These are phyloP conservation scores for Proales similis DNA, from an alignment of 1,140 invertebrate species.

Conservation along the genomic window DNA sequence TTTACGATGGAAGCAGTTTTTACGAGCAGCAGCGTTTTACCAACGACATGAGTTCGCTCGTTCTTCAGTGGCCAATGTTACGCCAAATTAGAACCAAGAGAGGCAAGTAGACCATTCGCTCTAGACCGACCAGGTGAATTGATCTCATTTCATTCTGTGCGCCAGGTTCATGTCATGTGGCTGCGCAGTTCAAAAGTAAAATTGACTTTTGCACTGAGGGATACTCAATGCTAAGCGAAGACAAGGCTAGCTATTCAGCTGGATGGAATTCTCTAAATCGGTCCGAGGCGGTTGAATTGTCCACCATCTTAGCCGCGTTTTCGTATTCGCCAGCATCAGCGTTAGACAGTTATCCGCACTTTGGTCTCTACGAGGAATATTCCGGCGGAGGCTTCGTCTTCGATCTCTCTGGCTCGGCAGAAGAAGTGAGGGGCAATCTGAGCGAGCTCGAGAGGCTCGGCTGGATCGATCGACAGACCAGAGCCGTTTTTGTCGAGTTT, in stretches of 20 bases:
- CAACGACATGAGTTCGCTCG: too few species aligned
- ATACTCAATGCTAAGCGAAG: slow-evolving; percentile 27
- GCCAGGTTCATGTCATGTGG: too few species aligned
- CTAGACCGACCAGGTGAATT: too few species aligned
- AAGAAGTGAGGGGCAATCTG: slow-evolving; percentile 48
- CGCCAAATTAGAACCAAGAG: too few species aligned
- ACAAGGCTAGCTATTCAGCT: slow-evolving; percentile 1
- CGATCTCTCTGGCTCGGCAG: slow-evolving; percentile 49
- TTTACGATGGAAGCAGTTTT: too few species aligned
- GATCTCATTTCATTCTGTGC: too few species aligned
- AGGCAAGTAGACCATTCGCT: too few species aligned
- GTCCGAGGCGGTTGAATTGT: neutral
- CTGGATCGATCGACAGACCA: slow-evolving; percentile 59
- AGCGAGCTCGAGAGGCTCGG: slow-evolving; percentile 49
- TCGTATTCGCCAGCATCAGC: slow-evolving; percentile 39
- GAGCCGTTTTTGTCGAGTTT: slow-evolving; percentile 59
- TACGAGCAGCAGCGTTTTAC: too few species aligned
- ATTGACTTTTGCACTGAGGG: slow-evolving; percentile 17
- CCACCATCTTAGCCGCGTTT: neutral
- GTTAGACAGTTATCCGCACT: slow-evolving; percentile 53
- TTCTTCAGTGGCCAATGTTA: too few species aligned
- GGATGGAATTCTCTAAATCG: neutral
- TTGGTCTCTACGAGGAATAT: slow-evolving; percentile 54
- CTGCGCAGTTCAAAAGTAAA: too few species aligned
- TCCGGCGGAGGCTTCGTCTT: slow-evolving; percentile 58